These are phyloP conservation scores for Ptilorrhoa leucosticta DNA, from an alignment of 2,113 vertebrate genomes.

Conservation along the genomic window DNA sequence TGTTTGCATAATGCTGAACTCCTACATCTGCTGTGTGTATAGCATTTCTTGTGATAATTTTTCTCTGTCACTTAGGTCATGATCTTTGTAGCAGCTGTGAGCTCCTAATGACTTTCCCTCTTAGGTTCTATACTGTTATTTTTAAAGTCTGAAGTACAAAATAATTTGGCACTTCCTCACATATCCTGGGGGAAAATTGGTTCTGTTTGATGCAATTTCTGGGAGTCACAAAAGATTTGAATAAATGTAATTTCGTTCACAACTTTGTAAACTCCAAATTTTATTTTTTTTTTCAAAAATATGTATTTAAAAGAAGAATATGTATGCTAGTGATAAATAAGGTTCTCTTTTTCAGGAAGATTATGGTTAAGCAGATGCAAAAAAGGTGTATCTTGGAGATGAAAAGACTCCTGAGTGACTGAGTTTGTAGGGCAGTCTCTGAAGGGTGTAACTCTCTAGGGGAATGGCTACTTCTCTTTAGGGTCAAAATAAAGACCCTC, in stretches of 20 bases:
- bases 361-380: background rate
- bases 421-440: background rate
- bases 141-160: slow-evolving; percentile 48
- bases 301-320: background rate
- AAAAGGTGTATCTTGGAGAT: background rate
- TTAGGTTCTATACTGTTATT: slow-evolving; percentile 50
- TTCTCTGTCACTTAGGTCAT: slow-evolving; percentile 58
- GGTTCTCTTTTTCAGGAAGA: background rate
- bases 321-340: background rate
- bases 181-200: background rate
- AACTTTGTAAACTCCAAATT: background rate
- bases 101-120: slow-evolving; percentile 70
- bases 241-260: background rate
- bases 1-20: slow-evolving; percentile 39
- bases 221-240: background rate
- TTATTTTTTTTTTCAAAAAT: background rate
- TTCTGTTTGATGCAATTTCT: background rate
- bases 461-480: background rate
- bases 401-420: background rate
- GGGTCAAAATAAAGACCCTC: background rate
- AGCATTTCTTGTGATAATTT: slow-evolving; percentile 66
- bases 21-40: slow-evolving; percentile 68
- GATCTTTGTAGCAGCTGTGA: slow-evolving; percentile 67
- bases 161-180: slow-evolving; percentile 34
- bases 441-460: background rate